These are phyloP conservation scores for Malaclemys terrapin DNA, from an alignment of 2,113 vertebrate species.

Conservation along the genomic window DNA sequence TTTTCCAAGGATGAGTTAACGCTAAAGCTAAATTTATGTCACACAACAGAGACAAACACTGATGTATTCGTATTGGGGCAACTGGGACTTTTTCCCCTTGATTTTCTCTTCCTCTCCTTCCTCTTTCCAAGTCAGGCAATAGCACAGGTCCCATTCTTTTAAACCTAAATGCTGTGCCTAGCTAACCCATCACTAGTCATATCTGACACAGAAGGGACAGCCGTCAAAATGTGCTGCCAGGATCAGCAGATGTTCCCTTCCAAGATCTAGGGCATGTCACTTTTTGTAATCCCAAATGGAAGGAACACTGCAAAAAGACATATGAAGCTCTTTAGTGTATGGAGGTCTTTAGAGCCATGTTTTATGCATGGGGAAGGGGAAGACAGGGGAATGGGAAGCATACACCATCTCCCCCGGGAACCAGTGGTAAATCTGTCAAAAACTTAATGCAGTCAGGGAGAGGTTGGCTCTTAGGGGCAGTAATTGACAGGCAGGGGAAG, in stretches of 20 bases:
- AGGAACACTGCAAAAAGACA: too few relatives aligned
- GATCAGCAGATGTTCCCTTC: neutral
- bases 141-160: neutral
- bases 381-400: neutral
- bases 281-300: too few relatives aligned
- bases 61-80: rapidly evolving
- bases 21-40: neutral
- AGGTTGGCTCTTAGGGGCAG: neutral
- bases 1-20: neutral
- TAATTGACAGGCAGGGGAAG: neutral
- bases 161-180: neutral
- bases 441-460: neutral
- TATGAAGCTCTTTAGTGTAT: too few relatives aligned
- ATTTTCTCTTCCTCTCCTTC: neutral
- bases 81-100: rapidly evolving
- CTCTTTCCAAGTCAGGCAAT: neutral
- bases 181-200: neutral
- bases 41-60: neutral
- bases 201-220: neutral
- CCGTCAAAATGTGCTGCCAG: rapidly evolving
- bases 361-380: rapidly evolving
- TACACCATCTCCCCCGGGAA: rapidly evolving
- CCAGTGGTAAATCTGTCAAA: neutral
- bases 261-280: neutral
- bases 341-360: neutral